phyloP scores from a whole-genome alignment of 2,888 invertebrate species.

The Campoplex capitator region DNA sequence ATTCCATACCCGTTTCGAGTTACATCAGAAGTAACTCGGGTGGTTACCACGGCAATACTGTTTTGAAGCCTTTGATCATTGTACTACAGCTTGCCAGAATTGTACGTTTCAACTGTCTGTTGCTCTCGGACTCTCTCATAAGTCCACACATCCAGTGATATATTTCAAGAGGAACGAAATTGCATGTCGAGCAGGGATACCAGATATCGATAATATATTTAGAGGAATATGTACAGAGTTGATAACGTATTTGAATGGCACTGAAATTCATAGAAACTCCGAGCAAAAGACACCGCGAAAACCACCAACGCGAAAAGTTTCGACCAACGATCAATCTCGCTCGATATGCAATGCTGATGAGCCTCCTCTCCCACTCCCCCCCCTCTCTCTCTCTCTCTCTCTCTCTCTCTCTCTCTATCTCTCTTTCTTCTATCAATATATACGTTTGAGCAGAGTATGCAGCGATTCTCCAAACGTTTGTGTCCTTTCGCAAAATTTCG shows the following conservation, averaged over 20 bases:
- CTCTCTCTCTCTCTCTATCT: neutral
- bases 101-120: neutral
- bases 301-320: conserved; percentile 35
- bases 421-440: neutral
- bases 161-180: neutral
- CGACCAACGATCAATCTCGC: conserved; percentile 53
- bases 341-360: conserved; percentile 57
- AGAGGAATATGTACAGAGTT: neutral
- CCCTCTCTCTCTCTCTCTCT: neutral
- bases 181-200: neutral
- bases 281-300: conserved; percentile 41
- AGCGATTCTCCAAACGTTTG: conserved; percentile 10
- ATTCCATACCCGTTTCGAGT: neutral
- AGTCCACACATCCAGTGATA: neutral
- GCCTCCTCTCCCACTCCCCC: neutral
- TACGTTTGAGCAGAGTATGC: neutral
- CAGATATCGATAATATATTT: conserved; percentile 10
- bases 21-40: neutral
- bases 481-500: conserved; percentile 13
- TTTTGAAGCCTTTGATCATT: conserved; percentile 5
- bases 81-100: neutral
- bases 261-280: conserved; percentile 39
- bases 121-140: neutral
- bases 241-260: conserved; percentile 21
- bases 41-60: neutral